These are phyloP conservation scores for Lysandra bellargus DNA, from an alignment of 2,888 invertebrate genomes.

Conservation along the genomic window DNA sequence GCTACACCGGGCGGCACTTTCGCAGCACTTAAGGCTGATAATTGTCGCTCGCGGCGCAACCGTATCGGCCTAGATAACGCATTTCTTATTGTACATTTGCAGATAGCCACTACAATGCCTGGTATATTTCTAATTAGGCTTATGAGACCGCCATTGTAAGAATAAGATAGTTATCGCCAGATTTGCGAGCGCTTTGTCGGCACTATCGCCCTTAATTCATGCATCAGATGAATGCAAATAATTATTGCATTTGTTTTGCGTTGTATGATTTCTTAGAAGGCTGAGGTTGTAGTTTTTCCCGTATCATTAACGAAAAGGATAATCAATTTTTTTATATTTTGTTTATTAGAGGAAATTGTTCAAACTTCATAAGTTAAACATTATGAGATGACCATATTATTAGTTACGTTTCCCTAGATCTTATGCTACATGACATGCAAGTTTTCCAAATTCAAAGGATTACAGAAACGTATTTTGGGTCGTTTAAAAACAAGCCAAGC, in stretches of 20 bases:
- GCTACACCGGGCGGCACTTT: conserved; percentile 50
- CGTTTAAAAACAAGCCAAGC: too few species aligned
- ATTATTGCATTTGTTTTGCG: conserved; percentile 16
- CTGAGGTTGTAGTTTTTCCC: background rate
- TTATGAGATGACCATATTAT: too few species aligned
- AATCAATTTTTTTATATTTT: too few species aligned
- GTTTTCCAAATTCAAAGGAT: too few species aligned
- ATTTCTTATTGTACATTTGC: conserved; percentile 73
- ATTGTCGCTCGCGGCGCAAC: conserved; percentile 69
- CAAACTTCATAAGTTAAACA: too few species aligned
- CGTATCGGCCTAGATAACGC: conserved; percentile 77
- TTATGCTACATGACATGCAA: too few species aligned
- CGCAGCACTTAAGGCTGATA: conserved; percentile 53
- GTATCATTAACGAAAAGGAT: too few species aligned
- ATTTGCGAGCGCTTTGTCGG: conserved; percentile 79
- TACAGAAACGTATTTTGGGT: too few species aligned
- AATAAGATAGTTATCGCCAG: conserved; percentile 79
- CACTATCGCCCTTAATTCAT: conserved; percentile 73
- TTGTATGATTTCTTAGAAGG: conserved; percentile 3
- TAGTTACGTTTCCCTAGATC: too few species aligned
- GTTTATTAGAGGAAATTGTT: too few species aligned
- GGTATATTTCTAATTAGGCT: conserved; percentile 81
- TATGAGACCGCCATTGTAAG: conserved; percentile 75
- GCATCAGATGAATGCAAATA: conserved; percentile 54
- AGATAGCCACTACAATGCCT: conserved; percentile 74